Evolutionary conservation across 1,140 invertebrate genomes (phyloP), one percentile per base, ranked within the genome.

Genomic region (Dinothrombium tinctorium): DNA sequence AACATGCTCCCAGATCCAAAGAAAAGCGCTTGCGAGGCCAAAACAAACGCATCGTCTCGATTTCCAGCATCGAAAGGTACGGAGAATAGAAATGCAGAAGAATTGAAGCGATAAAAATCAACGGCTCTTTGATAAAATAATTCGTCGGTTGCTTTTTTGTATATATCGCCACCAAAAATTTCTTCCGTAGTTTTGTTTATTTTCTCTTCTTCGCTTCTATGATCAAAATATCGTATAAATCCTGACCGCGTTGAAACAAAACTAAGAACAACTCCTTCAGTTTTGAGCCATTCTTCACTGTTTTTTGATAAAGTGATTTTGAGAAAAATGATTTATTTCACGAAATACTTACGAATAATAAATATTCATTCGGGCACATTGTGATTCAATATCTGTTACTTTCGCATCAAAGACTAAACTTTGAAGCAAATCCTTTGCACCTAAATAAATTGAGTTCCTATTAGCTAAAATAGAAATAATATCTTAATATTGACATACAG

Each of bases 81-180:
- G 41, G 81, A 84, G 56, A 78, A 89, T 0, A 87, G 80, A 56
- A 87, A 89, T 51, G 79, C 82, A n/a, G 54, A 51, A 22, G 55
- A 47, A 38, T 53, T 51, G 47, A 83, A 77, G 52, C 84, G 78
- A 33, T 82, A 67, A 52, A 86, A 80, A 56, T 90, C 83, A 1
- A 92, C 79, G 2, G 87, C 83, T 43, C 84, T 65, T 55, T 77
- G 76, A 55, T 90, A 92, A 79, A 83, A 92, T 3, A 77, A 66
- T 29, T 81, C 76, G 53, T 92, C 80, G 56, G 79, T 82, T 1
- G 83, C 44, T 32, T 32, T 14, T 33, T 23, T 25, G 28, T 44
- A 31, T 2, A 15, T 20, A 11, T 33, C 24, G 9, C n/a, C n/a
- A n/a, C 14, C 33, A 23, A 44, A 38, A 9, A 22, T 14, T 6